A percentile compares a stretch with the other conserved stretches of the same genome.
phyloP scores from a whole-genome alignment of 2,797 vertebrate species.

The Darevskia mixta region DNA sequence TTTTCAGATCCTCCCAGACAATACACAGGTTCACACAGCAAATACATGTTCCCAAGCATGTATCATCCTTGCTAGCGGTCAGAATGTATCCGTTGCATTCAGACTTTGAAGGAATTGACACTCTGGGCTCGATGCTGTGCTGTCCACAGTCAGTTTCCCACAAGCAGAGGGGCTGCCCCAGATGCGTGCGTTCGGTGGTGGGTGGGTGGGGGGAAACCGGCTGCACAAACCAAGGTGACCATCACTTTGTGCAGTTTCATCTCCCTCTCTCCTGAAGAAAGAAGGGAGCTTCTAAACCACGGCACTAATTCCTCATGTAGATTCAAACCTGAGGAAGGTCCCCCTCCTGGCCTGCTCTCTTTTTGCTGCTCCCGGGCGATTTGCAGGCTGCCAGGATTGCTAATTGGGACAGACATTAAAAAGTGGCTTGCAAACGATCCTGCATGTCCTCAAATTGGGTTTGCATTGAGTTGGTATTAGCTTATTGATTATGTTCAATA shows the following conservation, averaged over 20 bases:
- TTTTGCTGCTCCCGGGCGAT: neutral
- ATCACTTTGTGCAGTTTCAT: no score
- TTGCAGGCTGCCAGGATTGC: neutral
- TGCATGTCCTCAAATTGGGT: slow-evolving; percentile 47
- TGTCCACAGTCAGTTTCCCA: neutral
- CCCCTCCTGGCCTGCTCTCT: neutral
- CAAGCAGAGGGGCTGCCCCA: neutral
- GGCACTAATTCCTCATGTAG: neutral
- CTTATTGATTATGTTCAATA: slow-evolving; percentile 74
- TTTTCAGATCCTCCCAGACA: no score
- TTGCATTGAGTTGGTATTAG: slow-evolving; percentile 65
- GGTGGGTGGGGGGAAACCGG: neutral
- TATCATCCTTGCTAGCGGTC: neutral
- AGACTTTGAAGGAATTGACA: neutral
- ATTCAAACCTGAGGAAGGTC: neutral
- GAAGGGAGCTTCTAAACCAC: neutral
- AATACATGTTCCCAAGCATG: neutral
- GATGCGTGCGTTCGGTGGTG: neutral
- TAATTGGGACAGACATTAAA: slow-evolving; percentile 61
- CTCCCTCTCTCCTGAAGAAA: neutral
- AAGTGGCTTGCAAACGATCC: slow-evolving; percentile 58
- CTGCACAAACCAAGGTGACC: neutral
- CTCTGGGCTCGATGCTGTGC: neutral
- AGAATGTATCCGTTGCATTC: neutral
- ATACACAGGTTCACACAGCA: no score